phyloP scores from a whole-genome alignment of 1,140 invertebrate genomes.

The Bombus sylvicola region DNA sequence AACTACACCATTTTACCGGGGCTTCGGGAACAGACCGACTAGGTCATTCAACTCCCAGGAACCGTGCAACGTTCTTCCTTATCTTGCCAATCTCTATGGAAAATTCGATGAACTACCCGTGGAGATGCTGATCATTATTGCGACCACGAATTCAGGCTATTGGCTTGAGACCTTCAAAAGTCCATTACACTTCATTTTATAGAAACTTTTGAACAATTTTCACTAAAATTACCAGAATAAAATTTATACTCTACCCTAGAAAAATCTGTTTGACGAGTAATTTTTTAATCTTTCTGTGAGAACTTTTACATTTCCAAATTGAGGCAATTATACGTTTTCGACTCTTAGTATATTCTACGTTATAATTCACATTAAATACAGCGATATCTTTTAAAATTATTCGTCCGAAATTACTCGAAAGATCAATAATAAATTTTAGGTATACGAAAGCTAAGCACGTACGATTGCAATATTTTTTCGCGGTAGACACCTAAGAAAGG shows the following conservation, averaged over 20 bases:
- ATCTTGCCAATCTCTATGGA: slow-evolving; percentile 43
- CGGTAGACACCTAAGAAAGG: neutral
- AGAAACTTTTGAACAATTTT: neutral
- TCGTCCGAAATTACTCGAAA: neutral
- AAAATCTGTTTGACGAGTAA: neutral
- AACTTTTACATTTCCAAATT: neutral
- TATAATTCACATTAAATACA: neutral
- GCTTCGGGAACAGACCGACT: slow-evolving; percentile 47
- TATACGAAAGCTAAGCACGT: slow-evolving; percentile 1
- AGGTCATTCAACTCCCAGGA: slow-evolving; percentile 50
- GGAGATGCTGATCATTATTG: slow-evolving; percentile 54
- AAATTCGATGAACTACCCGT: slow-evolving; percentile 56
- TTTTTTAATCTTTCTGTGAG: neutral
- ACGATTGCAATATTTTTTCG: slow-evolving; percentile 1
- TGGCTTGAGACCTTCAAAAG: neutral
- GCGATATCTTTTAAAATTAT: neutral
- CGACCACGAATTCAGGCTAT: slow-evolving; percentile 15
- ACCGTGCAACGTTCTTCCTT: slow-evolving; percentile 36
- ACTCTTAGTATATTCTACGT: neutral
- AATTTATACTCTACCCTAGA: neutral
- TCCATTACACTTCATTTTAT: neutral
- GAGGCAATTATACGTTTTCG: too few species aligned
- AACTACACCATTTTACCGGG: slow-evolving; percentile 31
- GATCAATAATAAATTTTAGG: neutral
- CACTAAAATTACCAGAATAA: neutral